A percentile compares a stretch with the other conserved stretches of the same genome.
phyloP scores from a whole-genome alignment of 1,140 invertebrate genomes.

The Carcinoscorpius rotundicauda region DNA sequence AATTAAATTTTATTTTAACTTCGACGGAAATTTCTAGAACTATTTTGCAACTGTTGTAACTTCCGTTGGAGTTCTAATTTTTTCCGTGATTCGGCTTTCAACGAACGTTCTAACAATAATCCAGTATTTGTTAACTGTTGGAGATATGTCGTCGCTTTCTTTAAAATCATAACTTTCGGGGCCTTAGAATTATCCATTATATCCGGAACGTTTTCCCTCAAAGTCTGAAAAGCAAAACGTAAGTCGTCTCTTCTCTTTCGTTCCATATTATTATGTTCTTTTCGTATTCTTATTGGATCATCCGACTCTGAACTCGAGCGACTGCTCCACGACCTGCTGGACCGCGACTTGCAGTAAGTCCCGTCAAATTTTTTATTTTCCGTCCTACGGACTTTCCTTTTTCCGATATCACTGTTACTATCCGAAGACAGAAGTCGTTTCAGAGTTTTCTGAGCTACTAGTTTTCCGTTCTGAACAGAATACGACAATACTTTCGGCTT shows the following conservation, averaged over 20 bases:
- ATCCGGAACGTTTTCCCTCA: slow-evolving; percentile 61
- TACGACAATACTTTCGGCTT: too few relatives aligned
- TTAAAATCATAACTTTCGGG: slow-evolving; percentile 71
- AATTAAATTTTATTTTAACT: too few relatives aligned
- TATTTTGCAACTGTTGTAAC: not conserved
- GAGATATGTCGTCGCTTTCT: slow-evolving; percentile 59
- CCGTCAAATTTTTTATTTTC: not conserved
- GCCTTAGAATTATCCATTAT: slow-evolving; percentile 61
- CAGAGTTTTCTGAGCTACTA: too few relatives aligned
- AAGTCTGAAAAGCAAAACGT: slow-evolving; percentile 57
- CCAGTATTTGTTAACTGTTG: slow-evolving; percentile 44
- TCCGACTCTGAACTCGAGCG: slow-evolving; percentile 36
- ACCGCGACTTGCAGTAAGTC: not conserved
- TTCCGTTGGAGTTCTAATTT: not conserved
- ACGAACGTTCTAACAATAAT: slow-evolving; percentile 29
- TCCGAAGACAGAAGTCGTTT: too few relatives aligned
- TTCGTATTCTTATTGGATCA: slow-evolving; percentile 57
- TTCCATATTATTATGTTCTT: slow-evolving; percentile 81
- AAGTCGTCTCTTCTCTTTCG: slow-evolving; percentile 69
- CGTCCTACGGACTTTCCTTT: too few relatives aligned
- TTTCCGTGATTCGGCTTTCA: not conserved
- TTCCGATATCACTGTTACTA: too few relatives aligned
- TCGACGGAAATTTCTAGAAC: too few relatives aligned
- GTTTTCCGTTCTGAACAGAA: too few relatives aligned
- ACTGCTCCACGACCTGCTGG: slow-evolving; percentile 13